Percentiles rank a stretch among this genome's conserved stretches.
Conservation (phyloP, 2,888 invertebrate genomes). For the Troglohyphantes excavatus region DNA sequence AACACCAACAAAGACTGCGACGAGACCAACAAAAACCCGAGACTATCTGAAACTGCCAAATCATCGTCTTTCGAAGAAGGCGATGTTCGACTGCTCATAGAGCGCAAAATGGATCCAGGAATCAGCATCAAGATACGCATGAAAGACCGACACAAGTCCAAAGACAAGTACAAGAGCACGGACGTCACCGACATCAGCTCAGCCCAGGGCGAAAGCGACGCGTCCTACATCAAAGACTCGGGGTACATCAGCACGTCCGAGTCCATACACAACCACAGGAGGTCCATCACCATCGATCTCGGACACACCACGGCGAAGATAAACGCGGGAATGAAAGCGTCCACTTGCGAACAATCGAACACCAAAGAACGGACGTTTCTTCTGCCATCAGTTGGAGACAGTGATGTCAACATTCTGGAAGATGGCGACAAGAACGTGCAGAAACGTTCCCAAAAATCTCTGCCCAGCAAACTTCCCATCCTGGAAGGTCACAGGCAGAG, state of each 20-base stretch:
- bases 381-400: slow-evolving; percentile 10
- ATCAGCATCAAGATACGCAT: slow-evolving; percentile 70
- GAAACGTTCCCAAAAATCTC: not conserved
- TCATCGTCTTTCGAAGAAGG: slow-evolving; percentile 74
- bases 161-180: not conserved
- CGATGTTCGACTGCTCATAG: slow-evolving; percentile 62
- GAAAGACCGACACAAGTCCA: slow-evolving; percentile 39
- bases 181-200: slow-evolving; percentile 65
- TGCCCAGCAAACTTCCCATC: slow-evolving; percentile 63
- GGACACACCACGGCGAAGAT: slow-evolving; percentile 73
- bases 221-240: slow-evolving; percentile 59
- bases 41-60: slow-evolving; percentile 59
- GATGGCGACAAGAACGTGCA: not conserved
- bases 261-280: slow-evolving; percentile 55
- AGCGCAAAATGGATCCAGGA: slow-evolving; percentile 63
- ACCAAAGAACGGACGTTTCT: not conserved
- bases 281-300: slow-evolving; percentile 69
- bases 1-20: not conserved
- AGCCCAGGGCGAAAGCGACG: slow-evolving; percentile 59
- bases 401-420: not conserved
- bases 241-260: slow-evolving; percentile 73
- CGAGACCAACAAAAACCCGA: not conserved
- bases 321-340: slow-evolving; percentile 57
- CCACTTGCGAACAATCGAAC: not conserved
- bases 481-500: slow-evolving; percentile 24